These are phyloP conservation scores for Cirrhinus mrigala DNA, from an alignment of 2,797 vertebrate genomes.

Conservation along the genomic window DNA sequence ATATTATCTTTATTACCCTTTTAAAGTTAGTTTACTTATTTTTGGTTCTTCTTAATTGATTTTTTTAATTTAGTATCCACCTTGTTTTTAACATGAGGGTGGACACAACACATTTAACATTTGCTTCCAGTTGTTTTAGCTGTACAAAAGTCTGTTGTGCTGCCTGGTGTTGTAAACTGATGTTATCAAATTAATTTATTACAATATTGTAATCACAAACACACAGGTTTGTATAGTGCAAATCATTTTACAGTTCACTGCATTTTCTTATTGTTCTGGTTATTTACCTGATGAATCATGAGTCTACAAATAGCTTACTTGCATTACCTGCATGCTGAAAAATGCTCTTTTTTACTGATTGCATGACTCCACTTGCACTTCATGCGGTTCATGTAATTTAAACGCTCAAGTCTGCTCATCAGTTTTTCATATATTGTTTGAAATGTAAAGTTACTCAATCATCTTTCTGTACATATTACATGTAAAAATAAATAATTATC, in stretches of 20 bases:
- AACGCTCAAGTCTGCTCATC: neutral
- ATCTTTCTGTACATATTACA: neutral
- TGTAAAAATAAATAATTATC: neutral
- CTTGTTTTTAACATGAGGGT: neutral
- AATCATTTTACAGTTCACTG: constrained; percentile 1
- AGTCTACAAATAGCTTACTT: neutral
- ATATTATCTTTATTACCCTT: too few species aligned
- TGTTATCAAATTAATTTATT: neutral
- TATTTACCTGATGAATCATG: neutral
- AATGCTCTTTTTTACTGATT: neutral
- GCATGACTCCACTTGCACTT: neutral
- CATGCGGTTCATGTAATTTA: neutral
- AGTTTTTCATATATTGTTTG: neutral
- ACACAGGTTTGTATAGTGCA: neutral
- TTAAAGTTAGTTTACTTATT: neutral
- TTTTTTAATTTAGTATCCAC: neutral
- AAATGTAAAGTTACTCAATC: neutral
- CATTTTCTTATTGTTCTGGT: neutral
- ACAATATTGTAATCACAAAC: neutral
- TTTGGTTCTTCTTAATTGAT: neutral
- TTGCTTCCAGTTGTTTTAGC: too few species aligned
- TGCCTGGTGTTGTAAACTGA: neutral
- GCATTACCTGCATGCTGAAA: neutral
- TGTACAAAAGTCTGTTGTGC: neutral
- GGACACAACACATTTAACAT: neutral